Conservation (phyloP, 2,797 vertebrate species). For the Bradypodion pumilum region DNA sequence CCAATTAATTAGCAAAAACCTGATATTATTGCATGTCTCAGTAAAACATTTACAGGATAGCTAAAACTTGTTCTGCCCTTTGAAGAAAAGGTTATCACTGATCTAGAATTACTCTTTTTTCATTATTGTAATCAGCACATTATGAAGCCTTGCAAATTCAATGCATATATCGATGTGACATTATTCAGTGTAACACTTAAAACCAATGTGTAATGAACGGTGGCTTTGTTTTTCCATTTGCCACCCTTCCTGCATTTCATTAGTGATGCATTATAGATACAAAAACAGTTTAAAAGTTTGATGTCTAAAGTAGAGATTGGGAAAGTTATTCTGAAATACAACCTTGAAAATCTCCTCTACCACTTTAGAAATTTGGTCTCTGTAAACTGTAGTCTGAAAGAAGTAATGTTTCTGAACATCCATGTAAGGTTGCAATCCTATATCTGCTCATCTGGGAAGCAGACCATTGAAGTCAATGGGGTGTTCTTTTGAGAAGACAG, state of each 20-base stretch:
- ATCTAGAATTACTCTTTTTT: slow-evolving; percentile 60
- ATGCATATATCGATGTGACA: slow-evolving; percentile 52
- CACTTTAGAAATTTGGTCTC: too few species aligned
- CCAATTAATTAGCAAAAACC: slow-evolving; percentile 44
- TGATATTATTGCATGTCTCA: slow-evolving; percentile 49
- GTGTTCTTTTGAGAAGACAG: too few species aligned
- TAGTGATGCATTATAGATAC: slow-evolving; percentile 50
- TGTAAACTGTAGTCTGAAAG: too few species aligned
- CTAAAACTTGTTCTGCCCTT: slow-evolving; percentile 43
- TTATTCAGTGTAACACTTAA: slow-evolving; percentile 63
- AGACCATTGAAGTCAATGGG: too few species aligned
- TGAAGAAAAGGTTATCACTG: slow-evolving; percentile 61
- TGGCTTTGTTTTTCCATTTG: slow-evolving; percentile 75
- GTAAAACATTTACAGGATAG: slow-evolving; percentile 44
- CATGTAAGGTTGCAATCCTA: too few species aligned
- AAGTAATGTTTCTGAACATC: too few species aligned
- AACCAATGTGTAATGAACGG: slow-evolving; percentile 54
- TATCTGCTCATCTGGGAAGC: too few species aligned
- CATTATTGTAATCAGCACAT: slow-evolving; percentile 62
- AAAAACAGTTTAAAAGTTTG: slow-evolving; percentile 41
- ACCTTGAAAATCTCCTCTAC: too few species aligned
- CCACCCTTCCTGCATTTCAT: slow-evolving; percentile 62
- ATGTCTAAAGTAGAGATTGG: slow-evolving; percentile 4
- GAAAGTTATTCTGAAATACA: too few species aligned
- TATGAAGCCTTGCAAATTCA: slow-evolving; percentile 62